These are phyloP conservation scores for Scortum barcoo DNA, from an alignment of 2,113 vertebrate genomes.

Conservation along the genomic window DNA sequence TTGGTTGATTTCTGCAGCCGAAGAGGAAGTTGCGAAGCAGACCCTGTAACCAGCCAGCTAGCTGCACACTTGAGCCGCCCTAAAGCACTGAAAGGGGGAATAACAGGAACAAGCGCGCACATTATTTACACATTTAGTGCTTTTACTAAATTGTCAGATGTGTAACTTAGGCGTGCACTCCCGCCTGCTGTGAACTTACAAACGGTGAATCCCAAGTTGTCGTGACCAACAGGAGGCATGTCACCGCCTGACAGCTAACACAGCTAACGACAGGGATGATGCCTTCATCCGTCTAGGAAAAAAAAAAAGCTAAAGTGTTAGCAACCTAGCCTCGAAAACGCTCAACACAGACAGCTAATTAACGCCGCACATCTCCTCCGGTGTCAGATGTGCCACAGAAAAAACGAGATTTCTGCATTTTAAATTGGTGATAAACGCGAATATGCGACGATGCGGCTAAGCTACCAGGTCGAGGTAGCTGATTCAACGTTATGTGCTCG, in stretches of 20 bases:
- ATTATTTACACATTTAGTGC: conserved; percentile 3
- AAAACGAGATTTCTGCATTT: background rate
- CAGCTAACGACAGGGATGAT: conserved; percentile 56
- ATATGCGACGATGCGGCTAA: conserved; percentile 31
- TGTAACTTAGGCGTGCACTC: conserved; percentile 9
- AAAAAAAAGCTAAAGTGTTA: conserved; percentile 65
- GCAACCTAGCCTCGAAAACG: conserved; percentile 46
- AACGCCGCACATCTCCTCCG: conserved; percentile 17
- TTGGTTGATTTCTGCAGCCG: conserved; percentile 48
- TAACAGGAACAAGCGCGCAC: conserved; percentile 56
- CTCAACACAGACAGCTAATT: conserved; percentile 5
- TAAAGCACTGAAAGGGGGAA: conserved; percentile 42
- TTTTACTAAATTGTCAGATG: background rate
- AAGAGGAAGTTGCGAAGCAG: conserved; percentile 75
- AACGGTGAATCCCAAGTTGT: conserved; percentile 18
- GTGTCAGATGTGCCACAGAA: background rate
- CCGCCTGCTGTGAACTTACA: conserved; percentile 3
- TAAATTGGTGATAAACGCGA: background rate
- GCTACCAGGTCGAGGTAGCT: background rate
- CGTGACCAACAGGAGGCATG: conserved; percentile 56
- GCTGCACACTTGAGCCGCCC: conserved; percentile 59
- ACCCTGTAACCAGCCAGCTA: conserved; percentile 47
- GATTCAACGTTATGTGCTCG: background rate
- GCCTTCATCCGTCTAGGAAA: conserved; percentile 63
- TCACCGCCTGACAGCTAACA: conserved; percentile 63